Evolutionary conservation across 2,113 vertebrate species (phyloP), one percentile per base, ranked within the genome.

Genomic region (Rhinichthys klamathensis): DNA sequence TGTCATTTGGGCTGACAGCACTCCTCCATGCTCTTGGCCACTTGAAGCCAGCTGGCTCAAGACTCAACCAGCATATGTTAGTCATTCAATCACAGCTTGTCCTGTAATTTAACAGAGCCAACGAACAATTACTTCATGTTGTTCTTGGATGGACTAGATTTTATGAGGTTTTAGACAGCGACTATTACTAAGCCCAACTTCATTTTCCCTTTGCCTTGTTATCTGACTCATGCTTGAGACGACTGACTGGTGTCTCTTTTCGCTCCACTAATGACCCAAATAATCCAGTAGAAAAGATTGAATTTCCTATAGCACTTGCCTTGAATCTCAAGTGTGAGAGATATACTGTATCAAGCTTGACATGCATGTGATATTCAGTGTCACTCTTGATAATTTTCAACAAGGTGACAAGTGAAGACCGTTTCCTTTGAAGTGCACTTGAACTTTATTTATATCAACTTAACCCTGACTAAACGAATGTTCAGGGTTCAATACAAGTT

Each of bases 231-330:
- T 35, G 16, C 58, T 49, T 75, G 77, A 85, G 86, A 89, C 83
- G 58, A 67, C 23, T 76, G 41, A 46, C 86, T 86, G 91, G 92
- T 93, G 88, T 92, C 92, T 49, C 21, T 90, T 93, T 90, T 88
- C 88, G 90, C 78, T 87, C 80, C 46, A 86, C 82, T 82, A 44
- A 58, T 87, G 87, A 91, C 86, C 87, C 72, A 82, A 77, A 85
- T 86, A 73, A 63, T 85, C 67, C 38, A 67, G 78, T 25, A 70
- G 35, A 87, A 91, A 88, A 90, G 80, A 88, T 90, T 89, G 72
- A 30, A 77, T 90, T 90, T 89, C 91, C 86, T 38, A 46, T 56
- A 76, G 78, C 38, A 65, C 56, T 75, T 69, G 49, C 15, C n/a
- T 61, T 81, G 54, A 32, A 74, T 73, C 27, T 83, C 87, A 87